phyloP scores from a whole-genome alignment of 2,888 invertebrate genomes.

The Synergus japonicus region DNA sequence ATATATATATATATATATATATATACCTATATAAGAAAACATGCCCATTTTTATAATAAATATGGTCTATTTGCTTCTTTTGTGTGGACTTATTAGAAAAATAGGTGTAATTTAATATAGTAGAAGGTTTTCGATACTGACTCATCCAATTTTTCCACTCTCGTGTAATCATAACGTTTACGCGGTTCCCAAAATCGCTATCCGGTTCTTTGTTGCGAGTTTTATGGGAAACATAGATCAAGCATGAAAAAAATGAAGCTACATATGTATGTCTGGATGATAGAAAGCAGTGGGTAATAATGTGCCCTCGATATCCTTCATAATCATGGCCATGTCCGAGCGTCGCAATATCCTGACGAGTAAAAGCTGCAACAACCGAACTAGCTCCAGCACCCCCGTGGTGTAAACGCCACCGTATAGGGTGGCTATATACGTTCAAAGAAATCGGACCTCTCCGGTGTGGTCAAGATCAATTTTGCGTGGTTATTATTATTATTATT shows the following conservation, averaged over 20 bases:
- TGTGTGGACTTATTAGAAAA: not conserved
- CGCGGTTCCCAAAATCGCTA: not conserved
- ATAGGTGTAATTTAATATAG: not conserved
- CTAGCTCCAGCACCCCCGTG: constrained; percentile 8
- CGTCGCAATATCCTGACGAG: constrained; percentile 26
- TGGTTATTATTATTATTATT: too few relatives aligned
- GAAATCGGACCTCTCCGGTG: constrained; percentile 12
- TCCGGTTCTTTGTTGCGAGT: constrained; percentile 3
- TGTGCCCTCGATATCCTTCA: constrained; percentile 39
- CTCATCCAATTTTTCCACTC: constrained; percentile 9
- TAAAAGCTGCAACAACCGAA: constrained; percentile 15
- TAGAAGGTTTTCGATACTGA: not conserved
- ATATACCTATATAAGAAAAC: too few relatives aligned
- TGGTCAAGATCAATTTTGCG: constrained; percentile 7
- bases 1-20: too few relatives aligned
- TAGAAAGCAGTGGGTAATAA: constrained; percentile 32
- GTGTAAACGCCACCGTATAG: constrained; percentile 27
- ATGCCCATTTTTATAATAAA: too few relatives aligned
- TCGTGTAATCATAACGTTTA: not conserved
- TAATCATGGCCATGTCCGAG: not conserved
- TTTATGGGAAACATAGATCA: constrained; percentile 35
- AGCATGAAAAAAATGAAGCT: constrained; percentile 13
- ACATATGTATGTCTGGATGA: constrained; percentile 4
- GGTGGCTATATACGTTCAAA: constrained; percentile 21
- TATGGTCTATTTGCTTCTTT: not conserved